Percentiles rank a stretch among this genome's conserved stretches.
These are phyloP conservation scores for Ceratitis capitata DNA, from an alignment of 1,140 invertebrate genomes.

Conservation along the genomic window DNA sequence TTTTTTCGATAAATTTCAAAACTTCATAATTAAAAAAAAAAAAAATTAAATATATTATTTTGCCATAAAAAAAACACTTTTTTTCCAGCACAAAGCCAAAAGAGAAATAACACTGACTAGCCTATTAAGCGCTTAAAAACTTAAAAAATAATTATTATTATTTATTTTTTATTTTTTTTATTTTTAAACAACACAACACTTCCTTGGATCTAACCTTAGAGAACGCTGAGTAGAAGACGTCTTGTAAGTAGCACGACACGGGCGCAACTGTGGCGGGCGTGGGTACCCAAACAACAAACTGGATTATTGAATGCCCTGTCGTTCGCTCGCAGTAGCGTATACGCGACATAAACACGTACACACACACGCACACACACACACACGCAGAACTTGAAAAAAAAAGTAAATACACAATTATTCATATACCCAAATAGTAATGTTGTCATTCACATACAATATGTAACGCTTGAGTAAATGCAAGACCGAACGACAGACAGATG, in stretches of 20 bases:
- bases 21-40: no score
- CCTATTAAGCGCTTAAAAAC: no score
- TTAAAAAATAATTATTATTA: no score
- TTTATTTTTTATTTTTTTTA: slow-evolving; percentile 52
- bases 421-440: neutral
- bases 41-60: no score
- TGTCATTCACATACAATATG: neutral
- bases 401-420: neutral
- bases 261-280: slow-evolving; percentile 29
- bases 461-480: neutral
- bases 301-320: neutral
- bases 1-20: no score
- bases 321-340: neutral
- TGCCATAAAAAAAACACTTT: no score
- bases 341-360: neutral
- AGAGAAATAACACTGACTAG: no score
- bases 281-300: neutral
- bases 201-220: slow-evolving; percentile 3
- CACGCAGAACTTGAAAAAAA: no score
- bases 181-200: neutral
- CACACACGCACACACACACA: neutral
- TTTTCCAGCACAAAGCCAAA: no score
- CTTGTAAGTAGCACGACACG: slow-evolving; percentile 27
- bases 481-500: neutral
- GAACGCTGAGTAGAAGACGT: slow-evolving; percentile 4